These are phyloP conservation scores for Salmo trutta DNA, from an alignment of 2,797 vertebrate genomes.

Conservation along the genomic window DNA sequence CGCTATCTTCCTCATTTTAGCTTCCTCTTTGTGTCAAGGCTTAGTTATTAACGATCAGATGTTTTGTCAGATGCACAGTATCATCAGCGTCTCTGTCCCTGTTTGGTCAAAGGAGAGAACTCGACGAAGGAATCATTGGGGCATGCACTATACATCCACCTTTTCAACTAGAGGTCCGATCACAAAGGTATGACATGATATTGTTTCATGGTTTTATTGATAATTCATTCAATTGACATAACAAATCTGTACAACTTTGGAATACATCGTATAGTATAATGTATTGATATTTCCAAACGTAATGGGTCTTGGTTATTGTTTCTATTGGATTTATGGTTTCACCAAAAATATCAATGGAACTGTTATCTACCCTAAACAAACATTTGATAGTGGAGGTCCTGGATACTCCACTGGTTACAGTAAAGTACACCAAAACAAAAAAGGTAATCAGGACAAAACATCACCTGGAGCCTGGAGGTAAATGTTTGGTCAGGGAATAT, in stretches of 20 bases:
- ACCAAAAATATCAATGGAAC: not conserved
- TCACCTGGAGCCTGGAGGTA: not conserved
- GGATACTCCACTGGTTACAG: no score
- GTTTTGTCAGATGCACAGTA: conserved; percentile 56
- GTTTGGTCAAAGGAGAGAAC: conserved; percentile 26
- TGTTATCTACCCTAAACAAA: no score
- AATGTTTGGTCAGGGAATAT: not conserved
- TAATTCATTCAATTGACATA: no score
- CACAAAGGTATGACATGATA: conserved; percentile 44
- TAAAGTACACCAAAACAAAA: no score
- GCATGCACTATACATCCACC: no score
- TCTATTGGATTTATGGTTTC: not conserved
- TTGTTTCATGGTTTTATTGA: not conserved
- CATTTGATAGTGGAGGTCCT: no score
- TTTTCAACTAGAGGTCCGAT: not conserved
- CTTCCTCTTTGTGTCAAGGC: conserved; percentile 88
- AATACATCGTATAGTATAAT: no score
- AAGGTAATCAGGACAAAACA: no score
- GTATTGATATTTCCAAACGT: not conserved
- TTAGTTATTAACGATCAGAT: conserved; percentile 78
- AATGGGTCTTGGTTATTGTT: not conserved
- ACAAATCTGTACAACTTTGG: no score
- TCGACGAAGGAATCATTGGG: no score
- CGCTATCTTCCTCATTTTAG: conserved; percentile 98
- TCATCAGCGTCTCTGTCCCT: conserved; percentile 40